Evolutionary conservation across 2,113 vertebrate species (phyloP).

Genomic region (Neolamprologus sp.): DNA sequence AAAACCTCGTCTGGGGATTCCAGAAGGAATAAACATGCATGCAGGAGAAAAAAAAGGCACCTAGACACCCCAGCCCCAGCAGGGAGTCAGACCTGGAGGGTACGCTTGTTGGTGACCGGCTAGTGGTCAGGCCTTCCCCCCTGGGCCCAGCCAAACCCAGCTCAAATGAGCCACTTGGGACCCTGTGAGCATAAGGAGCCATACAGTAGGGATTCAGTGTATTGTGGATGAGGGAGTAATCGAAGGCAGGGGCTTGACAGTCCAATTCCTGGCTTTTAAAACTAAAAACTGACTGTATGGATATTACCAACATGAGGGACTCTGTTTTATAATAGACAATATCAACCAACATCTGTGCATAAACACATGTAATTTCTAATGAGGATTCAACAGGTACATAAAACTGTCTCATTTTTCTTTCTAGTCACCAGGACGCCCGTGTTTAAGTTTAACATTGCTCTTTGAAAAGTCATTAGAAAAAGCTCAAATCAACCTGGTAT

Average conservation of each 20-base stretch:
- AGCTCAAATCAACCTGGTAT: background rate
- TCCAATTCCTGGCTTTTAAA: accelerated
- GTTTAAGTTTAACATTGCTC: background rate
- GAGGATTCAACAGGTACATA: background rate
- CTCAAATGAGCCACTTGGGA: background rate
- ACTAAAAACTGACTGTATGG: background rate
- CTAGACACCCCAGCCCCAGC: background rate
- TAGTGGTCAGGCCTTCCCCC: background rate
- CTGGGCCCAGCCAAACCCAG: background rate
- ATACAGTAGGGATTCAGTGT: background rate
- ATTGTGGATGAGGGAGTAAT: background rate
- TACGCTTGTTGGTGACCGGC: background rate
- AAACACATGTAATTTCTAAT: background rate
- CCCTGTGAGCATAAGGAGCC: background rate
- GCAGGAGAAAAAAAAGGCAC: background rate
- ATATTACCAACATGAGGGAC: accelerated
- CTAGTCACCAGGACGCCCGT: background rate
- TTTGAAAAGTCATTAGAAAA: background rate
- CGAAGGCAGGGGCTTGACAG: accelerated
- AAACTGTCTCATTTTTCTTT: background rate
- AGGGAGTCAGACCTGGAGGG: background rate
- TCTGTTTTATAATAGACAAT: background rate
- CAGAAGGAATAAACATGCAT: background rate
- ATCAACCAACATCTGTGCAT: background rate
- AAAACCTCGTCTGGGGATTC: background rate